Conservation (phyloP, 2,113 vertebrate genomes). For the Psilopsiagon aurifrons region DNA sequence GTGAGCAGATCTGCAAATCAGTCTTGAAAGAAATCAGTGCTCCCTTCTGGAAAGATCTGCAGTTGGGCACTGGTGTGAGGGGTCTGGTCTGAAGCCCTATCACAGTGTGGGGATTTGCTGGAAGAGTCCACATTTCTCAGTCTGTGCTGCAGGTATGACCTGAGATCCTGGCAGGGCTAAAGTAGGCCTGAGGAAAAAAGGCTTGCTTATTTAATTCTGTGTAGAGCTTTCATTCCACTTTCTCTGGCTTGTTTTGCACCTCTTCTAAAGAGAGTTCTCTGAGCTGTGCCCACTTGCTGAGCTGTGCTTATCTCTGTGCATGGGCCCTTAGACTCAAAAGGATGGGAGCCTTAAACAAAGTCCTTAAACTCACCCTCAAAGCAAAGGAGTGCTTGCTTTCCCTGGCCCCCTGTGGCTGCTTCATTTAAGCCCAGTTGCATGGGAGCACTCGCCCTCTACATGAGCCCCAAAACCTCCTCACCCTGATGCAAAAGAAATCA, state of each 20-base stretch:
- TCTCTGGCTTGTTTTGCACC: not conserved
- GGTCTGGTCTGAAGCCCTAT: not conserved
- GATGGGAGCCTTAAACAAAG: not conserved
- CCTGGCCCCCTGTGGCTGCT: not conserved
- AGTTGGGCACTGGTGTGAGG: not conserved
- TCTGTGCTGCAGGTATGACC: not conserved
- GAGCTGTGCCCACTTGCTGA: not conserved
- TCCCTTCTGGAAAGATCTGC: not conserved
- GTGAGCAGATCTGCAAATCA: not conserved
- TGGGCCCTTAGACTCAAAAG: not conserved
- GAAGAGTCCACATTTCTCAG: not conserved
- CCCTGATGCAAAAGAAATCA: not conserved
- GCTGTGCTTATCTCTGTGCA: not conserved
- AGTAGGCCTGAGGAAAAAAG: not conserved
- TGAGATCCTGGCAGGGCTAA: not conserved
- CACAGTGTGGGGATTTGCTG: not conserved
- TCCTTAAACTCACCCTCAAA: not conserved
- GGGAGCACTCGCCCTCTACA: rapidly evolving
- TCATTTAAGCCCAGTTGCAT: not conserved
- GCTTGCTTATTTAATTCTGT: not conserved
- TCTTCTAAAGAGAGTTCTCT: not conserved
- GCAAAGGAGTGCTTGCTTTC: rapidly evolving
- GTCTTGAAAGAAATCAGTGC: not conserved
- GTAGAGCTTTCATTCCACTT: not conserved
- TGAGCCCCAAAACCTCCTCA: not conserved